Percentiles rank a stretch among this genome's conserved stretches.
Evolutionary conservation across 2,113 vertebrate genomes (phyloP).

Genomic region (Otis tarda): DNA sequence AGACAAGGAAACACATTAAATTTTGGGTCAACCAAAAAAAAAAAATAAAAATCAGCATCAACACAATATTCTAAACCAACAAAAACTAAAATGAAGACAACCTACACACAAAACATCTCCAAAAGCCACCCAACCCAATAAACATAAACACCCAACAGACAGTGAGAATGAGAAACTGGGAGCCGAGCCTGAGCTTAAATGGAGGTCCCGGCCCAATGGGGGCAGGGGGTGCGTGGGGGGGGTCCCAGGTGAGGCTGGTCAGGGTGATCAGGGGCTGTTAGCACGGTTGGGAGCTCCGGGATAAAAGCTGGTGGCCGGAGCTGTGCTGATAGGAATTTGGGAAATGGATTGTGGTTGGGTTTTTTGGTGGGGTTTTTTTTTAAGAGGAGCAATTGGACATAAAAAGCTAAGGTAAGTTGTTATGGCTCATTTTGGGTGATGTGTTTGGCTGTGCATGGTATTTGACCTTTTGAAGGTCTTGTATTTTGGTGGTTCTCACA

Average conservation of each 20-base stretch:
- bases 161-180: fast-evolving
- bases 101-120: fast-evolving
- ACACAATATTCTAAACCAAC: fast-evolving
- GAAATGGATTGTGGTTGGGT: fast-evolving
- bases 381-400: fast-evolving
- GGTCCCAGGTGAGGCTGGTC: not conserved
- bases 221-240: no score
- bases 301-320: not conserved
- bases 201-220: not conserved
- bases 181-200: not conserved
- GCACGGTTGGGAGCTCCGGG: no score
- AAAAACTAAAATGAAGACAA: fast-evolving
- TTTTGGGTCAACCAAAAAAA: not conserved
- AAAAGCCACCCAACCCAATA: fast-evolving
- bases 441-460: fast-evolving
- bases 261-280: not conserved
- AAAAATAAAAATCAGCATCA: fast-evolving
- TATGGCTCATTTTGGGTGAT: fast-evolving
- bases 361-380: not conserved
- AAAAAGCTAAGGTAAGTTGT: fast-evolving
- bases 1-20: fast-evolving
- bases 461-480: not conserved
- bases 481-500: fast-evolving
- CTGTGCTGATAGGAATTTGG: fast-evolving
- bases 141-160: fast-evolving